phyloP scores from a whole-genome alignment of 1,140 invertebrate species.

The Anthonomus grandis region DNA sequence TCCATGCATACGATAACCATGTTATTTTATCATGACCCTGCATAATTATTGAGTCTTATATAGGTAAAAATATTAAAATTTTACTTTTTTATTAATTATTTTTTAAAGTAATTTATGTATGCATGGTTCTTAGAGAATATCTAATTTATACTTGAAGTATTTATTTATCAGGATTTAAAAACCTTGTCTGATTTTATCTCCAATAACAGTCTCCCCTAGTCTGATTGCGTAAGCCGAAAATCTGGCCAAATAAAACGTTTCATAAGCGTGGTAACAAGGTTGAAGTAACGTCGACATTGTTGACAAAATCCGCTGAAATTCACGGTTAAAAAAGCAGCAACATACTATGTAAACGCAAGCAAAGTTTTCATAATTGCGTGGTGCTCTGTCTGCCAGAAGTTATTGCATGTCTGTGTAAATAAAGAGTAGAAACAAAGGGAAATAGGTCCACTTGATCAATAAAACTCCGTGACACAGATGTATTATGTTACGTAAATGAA shows the following conservation, averaged over 20 bases:
- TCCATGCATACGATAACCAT: too few relatives aligned
- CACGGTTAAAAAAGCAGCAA: neutral
- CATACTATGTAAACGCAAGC: neutral
- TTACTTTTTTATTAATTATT: too few relatives aligned
- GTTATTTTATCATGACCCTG: too few relatives aligned
- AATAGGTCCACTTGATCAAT: constrained; percentile 14
- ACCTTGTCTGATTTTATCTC: too few relatives aligned
- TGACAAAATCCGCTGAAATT: neutral
- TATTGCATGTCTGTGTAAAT: constrained; percentile 8
- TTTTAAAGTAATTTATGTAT: too few relatives aligned
- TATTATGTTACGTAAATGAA: constrained; percentile 12
- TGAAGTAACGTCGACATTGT: neutral
- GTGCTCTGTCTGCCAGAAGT: neutral
- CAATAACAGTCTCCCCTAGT: too few relatives aligned
- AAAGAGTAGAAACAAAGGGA: constrained; percentile 3
- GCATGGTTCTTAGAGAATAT: too few relatives aligned
- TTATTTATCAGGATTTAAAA: too few relatives aligned
- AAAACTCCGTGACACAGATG: constrained; percentile 15
- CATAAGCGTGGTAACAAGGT: neutral
- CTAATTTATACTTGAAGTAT: too few relatives aligned
- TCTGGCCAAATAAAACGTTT: neutral
- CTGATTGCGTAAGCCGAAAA: neutral
- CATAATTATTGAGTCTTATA: too few relatives aligned
- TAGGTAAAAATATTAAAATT: too few relatives aligned
- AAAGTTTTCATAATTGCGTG: neutral